phyloP scores from a whole-genome alignment of 2,888 invertebrate genomes.

The Rhamnusium bicolor region DNA sequence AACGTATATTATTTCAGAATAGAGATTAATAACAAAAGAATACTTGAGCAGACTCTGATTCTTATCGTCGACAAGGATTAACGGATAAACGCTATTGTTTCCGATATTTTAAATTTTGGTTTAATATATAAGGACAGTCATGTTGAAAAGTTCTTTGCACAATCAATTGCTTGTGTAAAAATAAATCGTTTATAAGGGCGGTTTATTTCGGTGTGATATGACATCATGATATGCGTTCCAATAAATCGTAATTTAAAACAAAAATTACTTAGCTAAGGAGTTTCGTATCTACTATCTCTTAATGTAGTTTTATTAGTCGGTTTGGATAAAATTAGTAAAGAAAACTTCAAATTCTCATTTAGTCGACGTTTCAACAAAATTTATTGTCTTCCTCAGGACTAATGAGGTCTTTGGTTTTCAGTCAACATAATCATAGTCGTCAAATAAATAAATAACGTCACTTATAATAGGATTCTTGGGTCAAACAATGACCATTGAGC shows the following conservation, averaged over 20 bases:
- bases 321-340: too few species aligned
- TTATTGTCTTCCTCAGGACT: too few species aligned
- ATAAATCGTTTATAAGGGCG: neutral
- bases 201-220: neutral
- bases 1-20: neutral
- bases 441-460: too few species aligned
- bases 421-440: too few species aligned
- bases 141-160: neutral
- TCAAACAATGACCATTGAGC: too few species aligned
- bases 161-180: neutral
- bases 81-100: neutral
- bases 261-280: neutral
- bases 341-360: too few species aligned
- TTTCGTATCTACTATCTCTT: too few species aligned
- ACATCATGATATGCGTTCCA: neutral
- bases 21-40: neutral
- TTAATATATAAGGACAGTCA: neutral
- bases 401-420: too few species aligned
- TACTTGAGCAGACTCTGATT: neutral
- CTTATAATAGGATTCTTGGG: too few species aligned
- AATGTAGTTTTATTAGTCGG: too few species aligned
- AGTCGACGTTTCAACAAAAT: too few species aligned
- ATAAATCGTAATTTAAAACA: neutral
- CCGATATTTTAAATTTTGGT: neutral
- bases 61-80: neutral